Evolutionary conservation across 2,888 invertebrate genomes (phyloP), one percentile per base, ranked within the genome.

Genomic region (Pheosia tremula): DNA sequence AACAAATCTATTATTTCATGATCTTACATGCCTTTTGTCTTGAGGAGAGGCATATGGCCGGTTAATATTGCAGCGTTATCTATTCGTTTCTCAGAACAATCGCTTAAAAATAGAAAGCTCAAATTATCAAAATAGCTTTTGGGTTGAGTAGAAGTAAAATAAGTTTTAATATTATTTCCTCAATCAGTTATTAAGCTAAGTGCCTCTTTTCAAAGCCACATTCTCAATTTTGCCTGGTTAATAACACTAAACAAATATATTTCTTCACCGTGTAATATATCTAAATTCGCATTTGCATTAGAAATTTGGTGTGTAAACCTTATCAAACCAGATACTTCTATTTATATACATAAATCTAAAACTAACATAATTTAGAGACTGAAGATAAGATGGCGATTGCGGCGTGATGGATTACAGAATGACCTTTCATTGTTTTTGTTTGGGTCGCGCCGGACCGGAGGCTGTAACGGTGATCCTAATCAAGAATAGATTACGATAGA

Each of bases 351-450:
- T 56, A 24, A 24, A 56, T 56, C 11, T 36, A 56, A 56, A 70
- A 76, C 67, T 71, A 72, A 75, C 66, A 67, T 50, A 64, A 75
- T 75, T 49, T 62, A n/a, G 57, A 58, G 36, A 4, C 41, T n/a
- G 47, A 13, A 77, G 84, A 86, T 85, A 83, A 79, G 70, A 71
- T 68, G 66, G 71, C 75, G 72, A 77, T 79, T 80, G 75, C 78
- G 69, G 72, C 56, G 68, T 81, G 81, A 83, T 83, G 79, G 80
- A 85, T 83, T 80, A 83, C 69, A 71, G 75, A 69, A 74, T 73
- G 77, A 78, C 77, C 80, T 75, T 75, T 80, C 77, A 83, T 82
- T 84, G 83, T 84, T 79, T 77, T 75, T 71, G 68, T 73, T 69
- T 78, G 69, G 77, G 72, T 66, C 73, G 72, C 71, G 68, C 74